Evolutionary conservation across 2,888 invertebrate genomes (phyloP), one percentile per base, ranked within the genome.

Genomic region (Tipula confusa): DNA sequence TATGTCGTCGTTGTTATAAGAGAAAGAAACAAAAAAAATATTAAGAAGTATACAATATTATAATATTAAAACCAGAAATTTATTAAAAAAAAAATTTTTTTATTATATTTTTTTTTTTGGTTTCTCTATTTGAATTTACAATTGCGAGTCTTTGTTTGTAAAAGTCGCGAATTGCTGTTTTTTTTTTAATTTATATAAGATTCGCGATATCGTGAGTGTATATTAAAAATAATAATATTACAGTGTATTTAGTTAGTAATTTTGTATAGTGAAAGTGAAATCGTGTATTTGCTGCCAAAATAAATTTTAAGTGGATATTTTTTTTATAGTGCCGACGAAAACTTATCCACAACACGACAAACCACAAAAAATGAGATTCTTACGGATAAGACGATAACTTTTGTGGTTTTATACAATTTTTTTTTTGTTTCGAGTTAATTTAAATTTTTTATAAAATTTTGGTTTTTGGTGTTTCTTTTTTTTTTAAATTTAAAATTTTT

Each of bases 331-430:
- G 9, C 64, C 64, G 9, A 64, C 64, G 64, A 64, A 64, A 64
- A 24, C 64, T 24, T 64, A 64, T 64, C 64, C 9, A 9, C 64
- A 24, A 64, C 64, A 9, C 18, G 64, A 9, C 64, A 64, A 64
- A 24, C 64, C 64, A 64, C 64, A 64, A 64, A 64, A 64, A 64
- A 64, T 64, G 64, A 18, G 64, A 64, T 64, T 64, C 64, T 24
- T 24, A 64, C 64, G 64, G 64, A 64, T 64, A 64, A 64, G 24
- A 24, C 64, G 64, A 24, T 64, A 64, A 64, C 64, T 64, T 64
- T 64, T 64, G 64, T 64, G 64, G 64, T 24, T 64, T 24, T 24
- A 64, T 24, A 64, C 6, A 64, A 64, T 24, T 64, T 7, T 64
- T 64, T 64, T 64, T 24, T 48, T 11, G 7, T 7, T 64, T 24